These are phyloP conservation scores for Vanessa cardui DNA, from an alignment of 2,888 invertebrate genomes.

Conservation along the genomic window DNA sequence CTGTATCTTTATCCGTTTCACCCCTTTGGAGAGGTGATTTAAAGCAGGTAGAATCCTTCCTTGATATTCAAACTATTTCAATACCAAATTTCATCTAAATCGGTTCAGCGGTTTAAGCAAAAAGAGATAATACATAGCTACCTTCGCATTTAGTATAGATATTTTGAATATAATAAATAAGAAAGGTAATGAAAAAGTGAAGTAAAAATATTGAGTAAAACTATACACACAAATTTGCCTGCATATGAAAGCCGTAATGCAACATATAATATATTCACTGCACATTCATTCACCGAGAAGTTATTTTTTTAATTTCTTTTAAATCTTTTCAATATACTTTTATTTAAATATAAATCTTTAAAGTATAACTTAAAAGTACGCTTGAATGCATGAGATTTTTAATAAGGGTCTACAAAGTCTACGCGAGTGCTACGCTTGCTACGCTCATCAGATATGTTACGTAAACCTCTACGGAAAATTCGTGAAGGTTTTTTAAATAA, in stretches of 20 bases:
- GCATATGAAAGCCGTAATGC: not conserved
- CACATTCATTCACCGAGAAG: not conserved
- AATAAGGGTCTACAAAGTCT: conserved; percentile 20
- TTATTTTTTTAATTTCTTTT: not conserved
- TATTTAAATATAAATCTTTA: conserved; percentile 4
- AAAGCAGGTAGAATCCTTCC: too few relatives aligned
- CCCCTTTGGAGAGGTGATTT: too few relatives aligned
- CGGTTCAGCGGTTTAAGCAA: too few relatives aligned
- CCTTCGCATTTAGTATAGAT: too few relatives aligned
- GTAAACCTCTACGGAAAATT: conserved; percentile 11
- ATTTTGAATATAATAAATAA: too few relatives aligned
- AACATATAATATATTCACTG: not conserved
- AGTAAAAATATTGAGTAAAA: not conserved
- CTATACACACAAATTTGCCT: not conserved
- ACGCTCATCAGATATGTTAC: conserved; percentile 13
- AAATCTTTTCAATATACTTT: not conserved
- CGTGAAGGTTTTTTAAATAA: conserved; percentile 8
- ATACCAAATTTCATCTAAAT: too few relatives aligned
- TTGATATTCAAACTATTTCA: too few relatives aligned
- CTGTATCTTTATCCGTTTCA: too few relatives aligned
- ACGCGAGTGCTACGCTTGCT: conserved; percentile 13
- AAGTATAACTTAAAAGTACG: not conserved
- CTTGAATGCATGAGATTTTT: conserved; percentile 28
- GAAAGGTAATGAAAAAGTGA: too few relatives aligned
- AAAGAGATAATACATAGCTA: too few relatives aligned